phyloP scores from a whole-genome alignment of 2,113 vertebrate genomes.

The Jaculus jaculus region DNA sequence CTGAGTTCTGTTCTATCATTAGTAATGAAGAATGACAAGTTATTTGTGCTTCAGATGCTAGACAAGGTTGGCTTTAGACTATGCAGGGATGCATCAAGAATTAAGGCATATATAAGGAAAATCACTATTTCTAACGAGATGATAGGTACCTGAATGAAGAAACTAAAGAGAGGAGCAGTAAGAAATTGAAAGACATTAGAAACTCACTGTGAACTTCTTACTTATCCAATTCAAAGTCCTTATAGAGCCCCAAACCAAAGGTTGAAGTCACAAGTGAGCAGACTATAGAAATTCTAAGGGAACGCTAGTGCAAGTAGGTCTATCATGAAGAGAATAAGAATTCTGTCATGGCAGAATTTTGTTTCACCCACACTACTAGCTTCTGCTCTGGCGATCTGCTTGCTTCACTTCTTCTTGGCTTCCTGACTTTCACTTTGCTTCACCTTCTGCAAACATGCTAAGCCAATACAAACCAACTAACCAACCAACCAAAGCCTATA shows the following conservation, averaged over 20 bases:
- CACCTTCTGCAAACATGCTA: rapidly evolving
- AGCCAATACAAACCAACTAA: neutral
- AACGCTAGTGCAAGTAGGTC: no score
- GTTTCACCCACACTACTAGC: no score
- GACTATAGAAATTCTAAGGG: neutral
- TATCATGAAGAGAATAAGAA: neutral
- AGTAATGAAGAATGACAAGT: neutral
- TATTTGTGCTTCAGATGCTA: neutral
- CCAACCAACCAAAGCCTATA: rapidly evolving
- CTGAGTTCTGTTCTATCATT: neutral
- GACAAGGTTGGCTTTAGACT: rapidly evolving
- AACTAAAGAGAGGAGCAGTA: neutral
- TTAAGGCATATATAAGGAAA: neutral
- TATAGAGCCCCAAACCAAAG: neutral
- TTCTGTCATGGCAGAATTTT: no score
- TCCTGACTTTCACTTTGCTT: neutral
- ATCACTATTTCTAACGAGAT: neutral
- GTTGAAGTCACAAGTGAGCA: neutral
- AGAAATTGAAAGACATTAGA: neutral
- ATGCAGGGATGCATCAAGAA: neutral
- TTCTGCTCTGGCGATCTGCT: no score
- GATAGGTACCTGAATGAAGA: neutral
- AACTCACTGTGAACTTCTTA: neutral
- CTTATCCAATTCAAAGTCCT: neutral
- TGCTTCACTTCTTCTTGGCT: neutral